A percentile compares a stretch with the other conserved stretches of the same genome.
Conservation (phyloP, 1,140 invertebrate genomes). For the Drosophila ogumai region DNA sequence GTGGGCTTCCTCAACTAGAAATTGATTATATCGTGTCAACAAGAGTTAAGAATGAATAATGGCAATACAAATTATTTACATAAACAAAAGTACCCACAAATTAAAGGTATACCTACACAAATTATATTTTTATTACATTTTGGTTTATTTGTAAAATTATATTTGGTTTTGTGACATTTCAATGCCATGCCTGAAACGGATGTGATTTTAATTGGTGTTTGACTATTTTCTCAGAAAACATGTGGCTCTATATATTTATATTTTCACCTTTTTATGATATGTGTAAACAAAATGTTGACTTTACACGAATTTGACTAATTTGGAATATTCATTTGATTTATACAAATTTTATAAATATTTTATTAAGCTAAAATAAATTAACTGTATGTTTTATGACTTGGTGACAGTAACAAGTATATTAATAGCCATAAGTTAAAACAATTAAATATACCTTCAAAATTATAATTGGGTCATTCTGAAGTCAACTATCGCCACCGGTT, state of each 20-base stretch:
- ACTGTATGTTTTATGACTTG: not conserved
- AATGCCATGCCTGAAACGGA: not conserved
- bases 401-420: not conserved
- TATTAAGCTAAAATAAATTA: not conserved
- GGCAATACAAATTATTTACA: not conserved
- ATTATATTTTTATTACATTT: too few relatives aligned
- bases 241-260: not conserved
- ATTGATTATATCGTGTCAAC: not conserved
- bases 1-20: not conserved
- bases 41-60: not conserved
- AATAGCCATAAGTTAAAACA: not conserved
- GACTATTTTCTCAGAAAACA: not conserved
- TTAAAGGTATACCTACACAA: not conserved
- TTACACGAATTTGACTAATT: not conserved
- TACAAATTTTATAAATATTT: not conserved
- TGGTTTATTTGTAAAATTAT: not conserved
- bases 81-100: not conserved
- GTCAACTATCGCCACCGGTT: constrained; percentile 24
- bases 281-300: not conserved
- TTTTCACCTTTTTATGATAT: not conserved
- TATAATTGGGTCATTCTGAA: not conserved
- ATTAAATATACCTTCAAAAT: not conserved
- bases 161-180: not conserved
- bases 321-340: not conserved
- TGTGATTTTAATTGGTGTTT: not conserved